phyloP scores from a whole-genome alignment of 2,888 invertebrate genomes.

The Adelphocoris suturalis region DNA sequence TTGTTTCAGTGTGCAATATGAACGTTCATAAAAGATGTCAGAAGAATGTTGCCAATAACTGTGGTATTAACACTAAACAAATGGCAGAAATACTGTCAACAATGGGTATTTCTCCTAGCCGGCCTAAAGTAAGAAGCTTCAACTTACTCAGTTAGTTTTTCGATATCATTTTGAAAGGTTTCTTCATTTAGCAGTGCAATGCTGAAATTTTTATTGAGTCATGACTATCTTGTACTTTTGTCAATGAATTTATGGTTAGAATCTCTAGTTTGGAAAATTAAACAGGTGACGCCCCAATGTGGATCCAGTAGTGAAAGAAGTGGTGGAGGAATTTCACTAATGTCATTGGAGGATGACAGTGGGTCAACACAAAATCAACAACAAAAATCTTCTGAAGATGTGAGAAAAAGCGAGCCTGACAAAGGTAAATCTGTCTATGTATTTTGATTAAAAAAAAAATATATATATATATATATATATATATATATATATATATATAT shows the following conservation, averaged over 20 bases:
- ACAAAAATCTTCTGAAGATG: constrained; percentile 72
- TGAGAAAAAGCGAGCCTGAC: constrained; percentile 71
- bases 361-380: constrained; percentile 43
- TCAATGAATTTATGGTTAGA: too few species aligned
- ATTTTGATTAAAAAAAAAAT: too few species aligned
- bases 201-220: too few species aligned
- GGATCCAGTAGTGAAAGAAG: constrained; percentile 73
- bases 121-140: constrained; percentile 81
- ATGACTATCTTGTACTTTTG: too few species aligned
- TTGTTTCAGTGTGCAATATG: constrained; percentile 89
- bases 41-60: constrained; percentile 99
- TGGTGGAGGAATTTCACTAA: constrained; percentile 73
- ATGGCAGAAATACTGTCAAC: constrained; percentile 96
- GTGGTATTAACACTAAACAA: constrained; percentile 97
- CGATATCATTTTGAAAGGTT: too few species aligned
- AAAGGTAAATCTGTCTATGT: constrained; percentile 67
- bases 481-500: too few species aligned
- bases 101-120: constrained; percentile 90
- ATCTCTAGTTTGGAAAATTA: neutral
- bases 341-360: constrained; percentile 74
- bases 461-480: too few species aligned
- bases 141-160: neutral
- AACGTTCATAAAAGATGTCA: constrained; percentile 99
- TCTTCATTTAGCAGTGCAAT: too few species aligned
- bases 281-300: constrained; percentile 74